Percentiles rank a stretch among this genome's conserved stretches.
Evolutionary conservation across 2,113 vertebrate genomes (phyloP).

Genomic region (Origma solitaria): DNA sequence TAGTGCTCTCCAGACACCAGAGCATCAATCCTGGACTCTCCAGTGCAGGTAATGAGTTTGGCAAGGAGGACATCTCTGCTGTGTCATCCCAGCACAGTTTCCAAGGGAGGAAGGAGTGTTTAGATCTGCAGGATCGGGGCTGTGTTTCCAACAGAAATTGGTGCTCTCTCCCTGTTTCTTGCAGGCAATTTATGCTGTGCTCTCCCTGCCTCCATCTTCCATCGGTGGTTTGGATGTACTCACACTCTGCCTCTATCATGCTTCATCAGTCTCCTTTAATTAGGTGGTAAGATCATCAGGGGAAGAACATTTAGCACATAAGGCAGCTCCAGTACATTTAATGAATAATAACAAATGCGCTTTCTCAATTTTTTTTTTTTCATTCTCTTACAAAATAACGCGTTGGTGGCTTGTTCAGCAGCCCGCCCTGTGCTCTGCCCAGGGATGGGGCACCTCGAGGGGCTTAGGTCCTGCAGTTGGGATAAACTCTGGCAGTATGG

Average conservation of each 20-base stretch:
- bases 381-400: background rate
- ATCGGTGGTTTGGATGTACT: background rate
- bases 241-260: background rate
- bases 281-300: conserved; percentile 43
- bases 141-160: background rate
- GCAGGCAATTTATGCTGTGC: background rate
- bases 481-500: background rate
- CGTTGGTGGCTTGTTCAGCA: background rate
- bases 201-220: background rate
- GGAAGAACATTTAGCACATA: conserved; percentile 30
- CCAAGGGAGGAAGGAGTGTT: background rate
- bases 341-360: conserved; percentile 4
- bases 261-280: conserved; percentile 37
- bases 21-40: background rate
- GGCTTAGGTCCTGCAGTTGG: background rate
- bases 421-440: background rate
- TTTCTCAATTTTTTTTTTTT: background rate
- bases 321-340: conserved; percentile 26
- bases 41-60: background rate
- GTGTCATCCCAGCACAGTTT: background rate
- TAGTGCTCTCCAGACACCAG: background rate
- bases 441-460: background rate
- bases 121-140: background rate
- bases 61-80: background rate
- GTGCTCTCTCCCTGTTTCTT: background rate